A percentile compares a stretch with the other conserved stretches of the same genome.
Conservation (phyloP, 2,113 vertebrate genomes). For the Cheilinus undulatus region DNA sequence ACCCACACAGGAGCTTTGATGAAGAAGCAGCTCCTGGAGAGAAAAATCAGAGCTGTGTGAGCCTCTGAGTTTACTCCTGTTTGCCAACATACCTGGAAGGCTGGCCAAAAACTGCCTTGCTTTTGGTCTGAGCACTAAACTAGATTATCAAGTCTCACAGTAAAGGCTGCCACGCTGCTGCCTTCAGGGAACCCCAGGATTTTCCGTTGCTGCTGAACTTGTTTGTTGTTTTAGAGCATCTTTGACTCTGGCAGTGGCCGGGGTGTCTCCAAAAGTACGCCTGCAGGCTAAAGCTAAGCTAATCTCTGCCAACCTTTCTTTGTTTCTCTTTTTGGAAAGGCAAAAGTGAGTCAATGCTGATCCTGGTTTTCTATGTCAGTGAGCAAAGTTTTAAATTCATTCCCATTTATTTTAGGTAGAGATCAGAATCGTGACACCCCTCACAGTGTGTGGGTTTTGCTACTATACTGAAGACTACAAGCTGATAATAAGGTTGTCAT, state of each 20-base stretch:
- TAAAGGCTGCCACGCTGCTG: background rate
- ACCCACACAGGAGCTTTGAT: background rate
- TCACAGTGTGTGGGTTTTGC: constrained; percentile 60
- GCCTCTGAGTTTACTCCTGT: background rate
- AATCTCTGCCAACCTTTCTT: background rate
- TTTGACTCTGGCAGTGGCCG: background rate
- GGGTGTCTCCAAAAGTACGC: background rate
- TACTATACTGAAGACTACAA: constrained; percentile 24
- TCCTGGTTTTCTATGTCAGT: no score
- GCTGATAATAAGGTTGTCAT: constrained; percentile 3
- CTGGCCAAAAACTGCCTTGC: background rate
- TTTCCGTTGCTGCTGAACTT: background rate
- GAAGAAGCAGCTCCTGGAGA: background rate
- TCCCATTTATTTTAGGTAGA: background rate
- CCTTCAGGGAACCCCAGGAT: background rate
- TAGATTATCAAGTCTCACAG: background rate
- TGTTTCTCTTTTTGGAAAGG: background rate
- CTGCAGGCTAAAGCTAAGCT: background rate
- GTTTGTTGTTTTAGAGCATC: background rate
- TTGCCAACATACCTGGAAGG: background rate
- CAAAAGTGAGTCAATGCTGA: background rate
- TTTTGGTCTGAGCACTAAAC: background rate
- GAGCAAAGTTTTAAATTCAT: background rate
- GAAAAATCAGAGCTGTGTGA: background rate
- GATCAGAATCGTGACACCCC: background rate